Percentiles rank a stretch among this genome's conserved stretches.
Conservation (phyloP, 2,888 invertebrate genomes). For the Drosophila testacea region DNA sequence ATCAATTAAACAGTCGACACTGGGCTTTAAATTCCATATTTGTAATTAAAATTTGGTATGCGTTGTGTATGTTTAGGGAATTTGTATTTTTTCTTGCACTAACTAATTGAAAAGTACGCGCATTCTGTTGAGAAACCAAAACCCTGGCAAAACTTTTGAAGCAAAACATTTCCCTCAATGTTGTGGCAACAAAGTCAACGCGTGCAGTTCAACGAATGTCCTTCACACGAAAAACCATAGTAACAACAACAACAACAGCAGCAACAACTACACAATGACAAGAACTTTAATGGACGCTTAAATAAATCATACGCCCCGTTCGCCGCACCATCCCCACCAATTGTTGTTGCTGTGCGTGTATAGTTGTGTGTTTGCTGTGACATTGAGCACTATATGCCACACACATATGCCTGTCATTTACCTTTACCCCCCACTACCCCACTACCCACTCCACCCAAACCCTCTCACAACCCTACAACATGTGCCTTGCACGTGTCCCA, state of each 20-base stretch:
- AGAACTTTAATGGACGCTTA: slow-evolving; percentile 73
- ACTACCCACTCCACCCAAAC: no score
- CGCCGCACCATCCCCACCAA: slow-evolving; percentile 39
- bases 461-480: slow-evolving; percentile 12
- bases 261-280: slow-evolving; percentile 50
- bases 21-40: slow-evolving; percentile 30
- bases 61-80: neutral
- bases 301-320: slow-evolving; percentile 76
- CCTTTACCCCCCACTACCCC: neutral
- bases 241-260: slow-evolving; percentile 29
- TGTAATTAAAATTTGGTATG: slow-evolving; percentile 11
- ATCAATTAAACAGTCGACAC: slow-evolving; percentile 6
- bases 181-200: slow-evolving; percentile 35
- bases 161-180: slow-evolving; percentile 23
- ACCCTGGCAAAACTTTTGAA: slow-evolving; percentile 18
- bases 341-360: slow-evolving; percentile 16
- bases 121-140: slow-evolving; percentile 4
- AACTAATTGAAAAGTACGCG: slow-evolving; percentile 55
- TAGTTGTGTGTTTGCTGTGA: slow-evolving; percentile 38
- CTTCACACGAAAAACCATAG: slow-evolving; percentile 53
- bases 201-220: slow-evolving; percentile 67
- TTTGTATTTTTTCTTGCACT: neutral
- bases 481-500: slow-evolving; percentile 54
- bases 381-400: slow-evolving; percentile 64
- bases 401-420: slow-evolving; percentile 20